Evolutionary conservation across 2,888 invertebrate genomes (phyloP).

Genomic region (Microplitis deprimator): DNA sequence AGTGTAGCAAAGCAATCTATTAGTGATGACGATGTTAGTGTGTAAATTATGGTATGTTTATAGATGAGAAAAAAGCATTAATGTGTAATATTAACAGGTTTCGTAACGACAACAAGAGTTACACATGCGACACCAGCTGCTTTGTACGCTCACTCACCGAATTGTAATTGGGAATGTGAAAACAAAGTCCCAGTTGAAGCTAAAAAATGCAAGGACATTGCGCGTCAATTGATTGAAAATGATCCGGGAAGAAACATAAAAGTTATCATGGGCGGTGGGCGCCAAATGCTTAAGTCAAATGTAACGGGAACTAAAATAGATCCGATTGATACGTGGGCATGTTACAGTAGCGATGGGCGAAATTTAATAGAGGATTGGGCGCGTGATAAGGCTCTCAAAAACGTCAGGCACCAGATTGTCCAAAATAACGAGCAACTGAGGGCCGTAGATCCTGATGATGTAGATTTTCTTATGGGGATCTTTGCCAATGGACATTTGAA

Average conservation of each 20-base stretch:
- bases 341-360: conserved; percentile 81
- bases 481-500: conserved; percentile 86
- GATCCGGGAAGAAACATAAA: conserved; percentile 84
- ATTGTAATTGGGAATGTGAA: conserved; percentile 88
- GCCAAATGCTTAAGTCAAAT: conserved; percentile 79
- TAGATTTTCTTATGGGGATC: conserved; percentile 87
- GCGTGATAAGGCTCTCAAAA: conserved; percentile 74
- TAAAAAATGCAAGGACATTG: conserved; percentile 85
- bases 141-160: conserved; percentile 82
- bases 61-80: too few relatives aligned
- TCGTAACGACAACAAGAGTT: conserved; percentile 91
- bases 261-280: conserved; percentile 91
- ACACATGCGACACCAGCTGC: conserved; percentile 92
- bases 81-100: conserved; percentile 70
- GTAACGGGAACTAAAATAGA: conserved; percentile 73
- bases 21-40: too few relatives aligned
- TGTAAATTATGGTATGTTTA: too few relatives aligned
- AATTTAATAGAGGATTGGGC: conserved; percentile 84
- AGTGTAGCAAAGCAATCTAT: too few relatives aligned
- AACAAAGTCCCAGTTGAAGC: conserved; percentile 75
- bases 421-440: conserved; percentile 79
- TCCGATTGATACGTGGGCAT: conserved; percentile 78
- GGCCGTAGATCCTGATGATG: conserved; percentile 74
- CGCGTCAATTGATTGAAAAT: conserved; percentile 84
- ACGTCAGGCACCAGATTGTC: conserved; percentile 76